These are phyloP conservation scores for Passer montanus DNA, from an alignment of 2,113 vertebrate genomes.

Conservation along the genomic window DNA sequence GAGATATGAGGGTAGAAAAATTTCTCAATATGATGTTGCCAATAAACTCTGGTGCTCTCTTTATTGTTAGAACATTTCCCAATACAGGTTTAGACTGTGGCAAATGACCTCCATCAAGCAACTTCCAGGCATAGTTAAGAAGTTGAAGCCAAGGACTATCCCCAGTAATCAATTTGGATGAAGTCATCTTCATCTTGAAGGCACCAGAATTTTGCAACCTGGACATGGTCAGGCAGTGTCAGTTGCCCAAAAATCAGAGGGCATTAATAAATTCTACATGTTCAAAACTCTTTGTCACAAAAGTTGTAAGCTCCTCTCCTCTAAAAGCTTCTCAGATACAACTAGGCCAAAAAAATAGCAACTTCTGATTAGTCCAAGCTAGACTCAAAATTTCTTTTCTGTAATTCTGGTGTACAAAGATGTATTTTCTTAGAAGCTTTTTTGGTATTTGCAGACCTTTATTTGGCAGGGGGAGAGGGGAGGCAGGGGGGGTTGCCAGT, in stretches of 20 bases:
- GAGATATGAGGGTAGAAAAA: background rate
- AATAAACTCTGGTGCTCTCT: background rate
- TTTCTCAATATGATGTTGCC: background rate
- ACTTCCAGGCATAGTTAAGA: background rate
- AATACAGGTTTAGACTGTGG: background rate
- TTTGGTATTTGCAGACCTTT: background rate
- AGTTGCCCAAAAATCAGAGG: background rate
- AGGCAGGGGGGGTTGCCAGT: background rate
- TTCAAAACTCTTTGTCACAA: background rate
- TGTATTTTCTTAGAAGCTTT: background rate
- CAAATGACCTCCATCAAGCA: background rate
- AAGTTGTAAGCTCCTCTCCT: background rate
- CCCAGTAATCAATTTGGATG: background rate
- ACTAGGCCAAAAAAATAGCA: background rate
- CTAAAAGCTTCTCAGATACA: background rate
- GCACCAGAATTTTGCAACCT: background rate
- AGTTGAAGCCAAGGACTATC: background rate
- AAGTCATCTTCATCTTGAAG: background rate
- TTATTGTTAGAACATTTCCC: background rate
- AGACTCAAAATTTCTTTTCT: background rate
- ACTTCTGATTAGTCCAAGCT: background rate
- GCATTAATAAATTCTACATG: background rate
- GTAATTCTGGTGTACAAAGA: background rate
- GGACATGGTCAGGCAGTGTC: background rate
- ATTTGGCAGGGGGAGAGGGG: fast-evolving